Evolutionary conservation across 2,888 invertebrate species (phyloP).

Genomic region (Monochamus alternatus): DNA sequence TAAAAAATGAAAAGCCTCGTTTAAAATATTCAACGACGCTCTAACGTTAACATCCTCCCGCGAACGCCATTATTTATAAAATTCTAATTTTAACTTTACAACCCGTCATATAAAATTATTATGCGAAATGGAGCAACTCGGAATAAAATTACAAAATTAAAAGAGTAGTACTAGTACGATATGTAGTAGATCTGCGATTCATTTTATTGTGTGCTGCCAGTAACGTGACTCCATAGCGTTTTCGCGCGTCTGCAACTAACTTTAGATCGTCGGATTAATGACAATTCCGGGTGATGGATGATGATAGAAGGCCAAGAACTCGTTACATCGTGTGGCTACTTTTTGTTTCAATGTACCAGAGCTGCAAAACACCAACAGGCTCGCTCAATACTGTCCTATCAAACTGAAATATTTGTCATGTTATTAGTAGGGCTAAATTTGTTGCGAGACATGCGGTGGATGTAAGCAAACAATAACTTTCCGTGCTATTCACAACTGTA

Average conservation of each 20-base stretch:
- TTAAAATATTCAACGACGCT: neutral
- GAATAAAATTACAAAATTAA: neutral
- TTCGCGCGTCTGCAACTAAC: neutral
- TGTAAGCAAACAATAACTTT: too few species aligned
- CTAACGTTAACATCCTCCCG: neutral
- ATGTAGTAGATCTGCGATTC: neutral
- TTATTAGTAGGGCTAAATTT: too few species aligned
- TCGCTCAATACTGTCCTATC: neutral
- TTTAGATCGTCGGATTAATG: constrained; percentile 1
- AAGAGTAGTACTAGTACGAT: neutral
- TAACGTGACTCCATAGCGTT: neutral
- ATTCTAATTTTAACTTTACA: constrained; percentile 2
- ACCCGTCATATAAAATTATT: neutral
- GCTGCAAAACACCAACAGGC: neutral
- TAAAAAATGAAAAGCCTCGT: neutral
- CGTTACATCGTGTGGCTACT: neutral
- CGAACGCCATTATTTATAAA: constrained; percentile 4
- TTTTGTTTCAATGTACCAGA: neutral
- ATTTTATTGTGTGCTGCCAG: neutral
- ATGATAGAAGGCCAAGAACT: neutral
- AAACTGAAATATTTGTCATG: too few species aligned
- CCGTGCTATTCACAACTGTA: too few species aligned
- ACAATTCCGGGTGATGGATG: constrained; percentile 10
- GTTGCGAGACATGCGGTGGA: too few species aligned
- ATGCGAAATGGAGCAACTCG: neutral